Percentiles rank a stretch among this genome's conserved stretches.
These are phyloP conservation scores for Orestias chungarensis DNA, from an alignment of 2,797 vertebrate genomes.

Conservation along the genomic window DNA sequence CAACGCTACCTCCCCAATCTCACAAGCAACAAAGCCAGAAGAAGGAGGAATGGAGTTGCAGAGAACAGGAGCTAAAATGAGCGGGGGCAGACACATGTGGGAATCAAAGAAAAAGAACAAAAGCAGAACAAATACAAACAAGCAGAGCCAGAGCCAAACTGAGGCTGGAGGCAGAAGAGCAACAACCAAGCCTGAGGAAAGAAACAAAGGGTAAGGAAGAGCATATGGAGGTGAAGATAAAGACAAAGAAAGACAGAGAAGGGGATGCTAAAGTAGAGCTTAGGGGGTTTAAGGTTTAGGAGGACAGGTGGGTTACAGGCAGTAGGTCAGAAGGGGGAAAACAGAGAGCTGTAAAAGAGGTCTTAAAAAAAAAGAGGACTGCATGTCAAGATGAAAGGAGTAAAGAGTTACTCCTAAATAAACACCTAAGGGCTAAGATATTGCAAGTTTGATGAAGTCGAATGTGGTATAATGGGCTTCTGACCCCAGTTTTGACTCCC, in stretches of 20 bases:
- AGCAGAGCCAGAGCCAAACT: constrained; percentile 26
- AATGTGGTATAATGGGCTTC: not conserved
- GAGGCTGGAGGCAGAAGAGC: constrained; percentile 29
- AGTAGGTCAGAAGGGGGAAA: constrained; percentile 11
- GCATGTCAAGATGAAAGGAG: constrained; percentile 7
- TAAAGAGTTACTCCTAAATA: constrained; percentile 30
- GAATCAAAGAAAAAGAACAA: constrained; percentile 25
- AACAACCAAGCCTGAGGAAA: constrained; percentile 21
- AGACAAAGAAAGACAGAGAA: constrained; percentile 35
- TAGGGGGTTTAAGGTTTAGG: constrained; percentile 23
- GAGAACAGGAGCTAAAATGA: constrained; percentile 56
- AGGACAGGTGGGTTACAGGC: constrained; percentile 22
- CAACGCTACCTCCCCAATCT: constrained; percentile 63
- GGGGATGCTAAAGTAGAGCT: constrained; percentile 15
- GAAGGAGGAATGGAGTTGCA: constrained; percentile 60
- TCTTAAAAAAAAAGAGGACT: constrained; percentile 12
- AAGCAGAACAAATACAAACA: constrained; percentile 37
- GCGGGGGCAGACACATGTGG: constrained; percentile 27
- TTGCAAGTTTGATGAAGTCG: not conserved
- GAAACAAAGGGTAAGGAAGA: constrained; percentile 17
- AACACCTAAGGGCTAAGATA: constrained; percentile 12
- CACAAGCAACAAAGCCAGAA: constrained; percentile 59
- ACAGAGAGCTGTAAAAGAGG: not conserved
- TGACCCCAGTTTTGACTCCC: constrained; percentile 14
- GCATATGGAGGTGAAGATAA: constrained; percentile 23